Conservation (phyloP, 2,113 vertebrate species). For the Catharus fuscescens region DNA sequence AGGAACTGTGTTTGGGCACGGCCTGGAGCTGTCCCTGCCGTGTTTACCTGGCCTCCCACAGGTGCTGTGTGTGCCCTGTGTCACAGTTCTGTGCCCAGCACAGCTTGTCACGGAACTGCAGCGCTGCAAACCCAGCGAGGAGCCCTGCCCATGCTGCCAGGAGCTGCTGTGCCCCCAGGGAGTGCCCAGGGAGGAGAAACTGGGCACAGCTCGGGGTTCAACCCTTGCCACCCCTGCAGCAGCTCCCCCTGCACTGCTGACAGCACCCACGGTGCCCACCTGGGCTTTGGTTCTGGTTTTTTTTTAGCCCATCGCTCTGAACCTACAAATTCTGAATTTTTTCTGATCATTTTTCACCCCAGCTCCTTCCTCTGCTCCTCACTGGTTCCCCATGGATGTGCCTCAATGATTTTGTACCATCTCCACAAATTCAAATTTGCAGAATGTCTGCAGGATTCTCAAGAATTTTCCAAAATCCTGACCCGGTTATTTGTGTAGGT, state of each 20-base stretch:
- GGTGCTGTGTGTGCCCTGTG: not conserved
- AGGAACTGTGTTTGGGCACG: not conserved
- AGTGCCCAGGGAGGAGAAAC: not conserved
- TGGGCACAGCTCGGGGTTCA: too few relatives aligned
- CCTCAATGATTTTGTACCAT: not conserved
- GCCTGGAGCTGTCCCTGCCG: not conserved
- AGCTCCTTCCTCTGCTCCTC: not conserved
- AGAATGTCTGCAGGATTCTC: too few relatives aligned
- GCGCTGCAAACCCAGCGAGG: fast-evolving
- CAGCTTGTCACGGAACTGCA: not conserved
- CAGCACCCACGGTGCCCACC: not conserved
- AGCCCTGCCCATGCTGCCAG: not conserved
- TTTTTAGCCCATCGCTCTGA: not conserved
- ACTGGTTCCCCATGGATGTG: not conserved
- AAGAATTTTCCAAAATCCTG: too few relatives aligned
- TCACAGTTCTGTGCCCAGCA: not conserved
- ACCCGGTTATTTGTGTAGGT: too few relatives aligned
- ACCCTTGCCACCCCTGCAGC: not conserved
- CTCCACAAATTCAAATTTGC: not conserved
- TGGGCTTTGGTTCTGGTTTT: too few relatives aligned
- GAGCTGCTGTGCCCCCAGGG: not conserved
- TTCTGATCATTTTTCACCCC: not conserved
- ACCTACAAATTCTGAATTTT: not conserved
- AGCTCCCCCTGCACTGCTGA: not conserved
- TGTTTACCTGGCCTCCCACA: not conserved